Base-by-base conservation (phyloP, 2,797 vertebrate genomes). In the Pangasius macronema region DNA sequence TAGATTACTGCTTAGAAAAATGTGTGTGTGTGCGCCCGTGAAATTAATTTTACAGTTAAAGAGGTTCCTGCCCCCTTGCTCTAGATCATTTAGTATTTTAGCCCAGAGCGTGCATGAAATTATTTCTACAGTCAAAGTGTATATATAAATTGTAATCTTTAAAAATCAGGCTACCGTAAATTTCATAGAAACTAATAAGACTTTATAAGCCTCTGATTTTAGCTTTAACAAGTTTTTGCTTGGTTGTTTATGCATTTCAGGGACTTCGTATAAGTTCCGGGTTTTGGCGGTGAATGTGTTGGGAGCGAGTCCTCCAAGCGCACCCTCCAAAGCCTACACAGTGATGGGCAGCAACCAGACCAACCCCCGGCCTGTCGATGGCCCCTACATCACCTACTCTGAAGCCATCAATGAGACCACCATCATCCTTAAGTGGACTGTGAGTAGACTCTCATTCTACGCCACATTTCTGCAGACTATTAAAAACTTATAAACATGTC, bases 361-460 rank as follows among this genome's bases (percentile, higher is more conserved):
- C 3, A 95, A 95, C 5, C 97, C 98, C 82, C 96, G 98, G 61
- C 99, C 99, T 0, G 96, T 99, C 9, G 96, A 98, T 0, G 98
- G 98, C 55, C 99, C 99, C 0, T 99, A 99, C 93, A 99, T 99
- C 94, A 99, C 99, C 90, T 99, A 99, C 93, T 99, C 98, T 0
- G 99, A 99, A 5, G 98, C 99, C 72, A 95, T 99, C 94, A 99
- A 99, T 0, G 98, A 99, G 93, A 99, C 98, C 80, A 98, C 97
- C 91, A 96, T 99, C 93, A 98, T 99, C 92, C 96, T 99, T 61
- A 99, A 99, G 92, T 99, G 99, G 99, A 98, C 97, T 93, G 99
- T 99, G 91, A 94, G 97, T 84, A 61, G 36, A 51, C n/a, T 70
- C 46, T 70, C 30, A 22, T 20, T 70, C 4, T 30, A 30, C 6